A percentile compares a stretch with the other conserved stretches of the same genome.
Evolutionary conservation across 2,888 invertebrate genomes (phyloP).

Genomic region (Ophioninae sp.): DNA sequence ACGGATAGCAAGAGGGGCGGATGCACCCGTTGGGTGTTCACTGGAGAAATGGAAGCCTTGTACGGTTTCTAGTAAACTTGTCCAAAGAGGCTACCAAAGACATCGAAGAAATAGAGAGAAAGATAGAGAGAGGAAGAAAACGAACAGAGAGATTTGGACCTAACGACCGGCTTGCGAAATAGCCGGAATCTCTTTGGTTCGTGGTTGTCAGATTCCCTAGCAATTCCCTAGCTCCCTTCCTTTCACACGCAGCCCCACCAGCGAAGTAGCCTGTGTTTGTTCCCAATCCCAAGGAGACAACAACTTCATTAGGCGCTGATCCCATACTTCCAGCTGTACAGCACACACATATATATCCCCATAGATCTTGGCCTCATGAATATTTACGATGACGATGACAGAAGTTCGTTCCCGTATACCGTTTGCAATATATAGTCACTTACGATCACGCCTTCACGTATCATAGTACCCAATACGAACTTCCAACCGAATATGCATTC

Average conservation of each 20-base stretch:
- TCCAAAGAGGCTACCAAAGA: constrained; percentile 49
- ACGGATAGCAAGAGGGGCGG: constrained; percentile 55
- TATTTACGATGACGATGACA: constrained; percentile 71
- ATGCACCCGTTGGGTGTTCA: constrained; percentile 33
- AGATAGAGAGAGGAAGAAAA: constrained; percentile 29
- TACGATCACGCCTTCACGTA: background rate
- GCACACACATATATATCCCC: constrained; percentile 6
- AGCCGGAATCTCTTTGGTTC: constrained; percentile 53
- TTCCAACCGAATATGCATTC: background rate
- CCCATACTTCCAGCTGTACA: constrained; percentile 43
- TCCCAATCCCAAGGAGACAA: constrained; percentile 75
- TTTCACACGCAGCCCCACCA: constrained; percentile 21
- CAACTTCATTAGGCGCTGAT: constrained; percentile 79
- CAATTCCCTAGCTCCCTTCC: constrained; percentile 28
- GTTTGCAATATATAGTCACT: constrained; percentile 53
- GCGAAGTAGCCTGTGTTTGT: constrained; percentile 54
- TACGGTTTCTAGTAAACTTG: constrained; percentile 48
- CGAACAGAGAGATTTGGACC: constrained; percentile 39
- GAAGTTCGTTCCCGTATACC: constrained; percentile 48
- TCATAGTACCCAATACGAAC: background rate
- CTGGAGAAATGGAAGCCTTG: constrained; percentile 27
- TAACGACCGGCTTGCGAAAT: constrained; percentile 59
- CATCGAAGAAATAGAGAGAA: constrained; percentile 55
- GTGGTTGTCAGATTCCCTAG: constrained; percentile 14
- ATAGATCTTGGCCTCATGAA: constrained; percentile 73